Percentiles rank a stretch among this genome's conserved stretches.
Conservation (phyloP, 2,113 vertebrate genomes). For the Oryzias javanicus region DNA sequence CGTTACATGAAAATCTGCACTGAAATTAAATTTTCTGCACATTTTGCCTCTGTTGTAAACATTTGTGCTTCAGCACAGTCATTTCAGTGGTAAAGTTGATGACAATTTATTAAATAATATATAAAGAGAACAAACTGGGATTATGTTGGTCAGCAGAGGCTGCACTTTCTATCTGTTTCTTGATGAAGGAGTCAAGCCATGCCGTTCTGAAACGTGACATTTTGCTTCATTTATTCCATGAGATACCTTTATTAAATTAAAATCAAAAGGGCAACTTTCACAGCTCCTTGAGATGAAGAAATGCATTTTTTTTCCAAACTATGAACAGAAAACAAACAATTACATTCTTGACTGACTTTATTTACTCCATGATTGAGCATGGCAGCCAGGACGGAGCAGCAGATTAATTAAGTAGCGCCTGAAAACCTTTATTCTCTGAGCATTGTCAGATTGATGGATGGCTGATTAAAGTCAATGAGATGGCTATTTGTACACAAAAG, state of each 20-base stretch:
- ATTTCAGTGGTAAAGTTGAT: no score
- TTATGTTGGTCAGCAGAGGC: not conserved
- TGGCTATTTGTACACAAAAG: slow-evolving; percentile 73
- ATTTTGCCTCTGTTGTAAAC: no score
- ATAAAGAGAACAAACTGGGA: no score
- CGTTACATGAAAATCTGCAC: no score
- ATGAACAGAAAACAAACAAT: slow-evolving; percentile 85
- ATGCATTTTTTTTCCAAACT: slow-evolving; percentile 78
- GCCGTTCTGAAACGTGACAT: slow-evolving; percentile 44
- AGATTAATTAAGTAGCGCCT: slow-evolving; percentile 92
- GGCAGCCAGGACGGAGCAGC: slow-evolving; percentile 83
- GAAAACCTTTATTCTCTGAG: slow-evolving; percentile 83
- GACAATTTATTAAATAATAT: no score
- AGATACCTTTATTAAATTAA: slow-evolving; percentile 53
- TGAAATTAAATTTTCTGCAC: no score
- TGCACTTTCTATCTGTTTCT: not conserved
- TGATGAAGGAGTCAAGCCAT: not conserved
- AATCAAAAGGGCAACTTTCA: slow-evolving; percentile 68
- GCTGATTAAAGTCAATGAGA: slow-evolving; percentile 79
- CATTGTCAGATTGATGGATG: slow-evolving; percentile 88
- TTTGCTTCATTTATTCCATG: slow-evolving; percentile 67
- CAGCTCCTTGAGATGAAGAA: slow-evolving; percentile 69
- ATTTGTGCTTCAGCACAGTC: no score
- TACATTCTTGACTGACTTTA: slow-evolving; percentile 91
- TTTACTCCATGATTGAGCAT: slow-evolving; percentile 89